Evolutionary conservation across 2,888 invertebrate genomes (phyloP).

Genomic region (Drosophila prolongata): DNA sequence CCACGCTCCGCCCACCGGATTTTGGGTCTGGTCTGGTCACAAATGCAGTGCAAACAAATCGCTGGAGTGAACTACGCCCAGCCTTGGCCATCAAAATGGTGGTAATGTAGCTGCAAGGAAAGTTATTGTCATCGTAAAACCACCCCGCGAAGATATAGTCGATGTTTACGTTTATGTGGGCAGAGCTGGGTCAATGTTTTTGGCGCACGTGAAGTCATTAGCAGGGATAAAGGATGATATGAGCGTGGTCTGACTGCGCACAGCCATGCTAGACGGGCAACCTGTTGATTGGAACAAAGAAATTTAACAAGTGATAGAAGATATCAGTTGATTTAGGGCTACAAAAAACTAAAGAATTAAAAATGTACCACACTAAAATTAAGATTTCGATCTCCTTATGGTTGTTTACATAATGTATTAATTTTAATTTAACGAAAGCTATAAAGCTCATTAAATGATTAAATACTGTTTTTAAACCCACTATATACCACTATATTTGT

Average conservation of each 20-base stretch:
- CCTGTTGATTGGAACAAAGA: constrained; percentile 27
- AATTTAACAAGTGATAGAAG: too few relatives aligned
- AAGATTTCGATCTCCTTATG: too few relatives aligned
- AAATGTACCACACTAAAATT: too few relatives aligned
- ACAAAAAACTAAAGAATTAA: too few relatives aligned
- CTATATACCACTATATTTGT: too few relatives aligned
- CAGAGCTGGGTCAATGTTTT: constrained; percentile 60
- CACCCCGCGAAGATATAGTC: constrained; percentile 21
- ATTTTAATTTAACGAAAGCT: too few relatives aligned
- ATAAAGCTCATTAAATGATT: too few relatives aligned
- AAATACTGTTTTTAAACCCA: too few relatives aligned
- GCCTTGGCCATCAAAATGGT: constrained; percentile 57
- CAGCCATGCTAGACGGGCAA: constrained; percentile 8
- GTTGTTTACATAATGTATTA: too few relatives aligned
- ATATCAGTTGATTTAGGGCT: too few relatives aligned
- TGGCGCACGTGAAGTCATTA: constrained; percentile 45
- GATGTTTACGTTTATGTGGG: constrained; percentile 50
- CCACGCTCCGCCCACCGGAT: constrained; percentile 12
- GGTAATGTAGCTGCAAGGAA: constrained; percentile 46
- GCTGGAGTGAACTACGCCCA: constrained; percentile 42
- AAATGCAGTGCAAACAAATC: constrained; percentile 71
- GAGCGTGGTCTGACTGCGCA: not conserved
- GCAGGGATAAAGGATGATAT: constrained; percentile 13
- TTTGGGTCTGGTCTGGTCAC: constrained; percentile 26
- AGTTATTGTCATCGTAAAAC: constrained; percentile 60